Evolutionary conservation across 2,797 vertebrate species (phyloP).

Genomic region (Notamacropus eugenii): DNA sequence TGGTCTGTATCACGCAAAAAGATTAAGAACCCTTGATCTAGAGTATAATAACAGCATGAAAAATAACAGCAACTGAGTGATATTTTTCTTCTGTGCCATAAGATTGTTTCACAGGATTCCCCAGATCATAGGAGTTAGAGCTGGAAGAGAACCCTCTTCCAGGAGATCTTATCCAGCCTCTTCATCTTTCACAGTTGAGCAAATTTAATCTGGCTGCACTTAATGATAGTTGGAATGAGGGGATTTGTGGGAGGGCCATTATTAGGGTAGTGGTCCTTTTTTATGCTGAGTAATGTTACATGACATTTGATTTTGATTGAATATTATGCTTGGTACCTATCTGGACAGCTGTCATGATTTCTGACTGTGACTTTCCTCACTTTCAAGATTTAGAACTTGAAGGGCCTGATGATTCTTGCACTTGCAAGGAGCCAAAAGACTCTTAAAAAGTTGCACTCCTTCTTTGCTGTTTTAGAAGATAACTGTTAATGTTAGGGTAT

Average conservation of each 20-base stretch:
- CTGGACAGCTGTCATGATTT: not conserved
- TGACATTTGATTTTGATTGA: not conserved
- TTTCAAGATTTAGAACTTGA: not conserved
- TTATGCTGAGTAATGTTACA: not conserved
- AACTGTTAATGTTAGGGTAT: not conserved
- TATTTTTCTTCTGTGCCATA: not conserved
- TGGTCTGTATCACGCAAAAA: not conserved
- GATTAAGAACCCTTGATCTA: not conserved
- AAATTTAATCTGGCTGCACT: not conserved
- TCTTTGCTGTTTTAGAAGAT: not conserved
- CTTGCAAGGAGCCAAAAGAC: not conserved
- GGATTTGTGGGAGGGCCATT: no score
- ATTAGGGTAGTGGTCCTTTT: not conserved
- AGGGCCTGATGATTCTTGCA: not conserved
- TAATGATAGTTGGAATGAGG: not conserved
- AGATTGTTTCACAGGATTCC: not conserved
- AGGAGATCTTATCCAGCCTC: not conserved
- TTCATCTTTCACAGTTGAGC: not conserved
- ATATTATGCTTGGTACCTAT: not conserved
- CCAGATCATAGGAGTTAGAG: not conserved
- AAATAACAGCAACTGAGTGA: not conserved
- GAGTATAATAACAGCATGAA: not conserved
- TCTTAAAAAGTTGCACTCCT: not conserved
- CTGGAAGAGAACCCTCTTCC: not conserved
- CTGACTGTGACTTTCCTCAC: not conserved